Evolutionary conservation across 2,888 invertebrate species (phyloP), one percentile per base, ranked within the genome.

Genomic region (Lycophotia porphyrea): DNA sequence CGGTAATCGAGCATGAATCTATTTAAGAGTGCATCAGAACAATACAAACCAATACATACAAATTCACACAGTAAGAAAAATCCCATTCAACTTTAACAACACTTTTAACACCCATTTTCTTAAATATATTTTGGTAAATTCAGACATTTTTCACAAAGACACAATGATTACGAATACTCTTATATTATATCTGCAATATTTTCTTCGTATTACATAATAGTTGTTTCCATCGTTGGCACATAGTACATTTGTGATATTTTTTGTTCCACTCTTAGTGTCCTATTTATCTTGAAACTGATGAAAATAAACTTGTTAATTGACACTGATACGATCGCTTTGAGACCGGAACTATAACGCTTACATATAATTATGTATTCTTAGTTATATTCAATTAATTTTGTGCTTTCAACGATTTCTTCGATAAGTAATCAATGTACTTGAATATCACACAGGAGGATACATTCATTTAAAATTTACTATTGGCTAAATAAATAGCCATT

Each of bases 121-220:
- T 84, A 82, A 81, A 79, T 79, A 81, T 87, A 87, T 77, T 80
- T 87, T 84, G 87, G 82, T 88, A 87, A 87, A 87, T 84, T 87
- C 88, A 88, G 88, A 87, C 82, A 87, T 88, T 87, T 87, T 87
- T 82, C 82, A 87, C 87, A 87, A 84, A 88, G 87, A 87, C 87
- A 87, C 87, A 80, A 79, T 87, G 85, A 88, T 87, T 87, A 87
- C 78, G 78, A 85, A 85, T 88, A 84, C 74, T 79, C 80, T 79
- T 87, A 87, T 55, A 69, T 63, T 75, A 71, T 78, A 82, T 81
- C 77, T 76, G 78, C 69, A 84, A 80, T 81, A 77, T 79, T 80
- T 77, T 76, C 55, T 73, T 75, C 74, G 71, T 60, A 70, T 72
- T 74, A 75, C 66, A 69, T 78, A 78, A 60, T 81, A 79, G 63